Evolutionary conservation across 2,888 invertebrate species (phyloP), one percentile per base, ranked within the genome.

Genomic region (Lepidocyrtoides sp.): DNA sequence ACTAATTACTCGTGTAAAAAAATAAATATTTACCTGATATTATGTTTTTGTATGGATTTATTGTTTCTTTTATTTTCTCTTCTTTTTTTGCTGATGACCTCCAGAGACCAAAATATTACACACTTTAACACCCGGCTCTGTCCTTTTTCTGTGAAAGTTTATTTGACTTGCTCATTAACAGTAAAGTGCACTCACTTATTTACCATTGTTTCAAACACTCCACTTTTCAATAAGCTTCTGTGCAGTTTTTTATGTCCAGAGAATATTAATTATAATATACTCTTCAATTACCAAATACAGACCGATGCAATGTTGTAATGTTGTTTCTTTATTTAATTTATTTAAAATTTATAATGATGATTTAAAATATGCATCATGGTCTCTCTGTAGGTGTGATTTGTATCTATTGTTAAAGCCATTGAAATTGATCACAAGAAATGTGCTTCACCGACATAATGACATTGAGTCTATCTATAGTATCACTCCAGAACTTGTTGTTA

Each of bases 381-480:
- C 51, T n/a, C n/a, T 36, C 12, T 79, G 20, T 48, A 83, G 83
- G 29, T 54, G 69, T 72, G 36, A 69, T 69, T 84, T 84, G 72
- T 72, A 69, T 54, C 20, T 69, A 54, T 51, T 84, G 66, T 72
- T 84, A 32, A 72, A 79, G 60, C 63, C 57, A 44, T 87, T 87
- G 63, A 77, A 79, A 79, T 17, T 77, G 60, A 87, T 87, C 79
- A 87, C 44, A 79, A 69, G 77, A 41, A 48, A 29, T 57, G 75
- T 85, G 41, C 57, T 72, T 41, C 72, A 72, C 66, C n/a, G 32
- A 51, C 44, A 66, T 26, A 66, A 75, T 75, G 85, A 75, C 75
- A 86, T 72, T 57, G 54, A 69, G 69, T 20, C 69, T 20, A 69
- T 69, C 32, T 41, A 26, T 60, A 26, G 60, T 66, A 17, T 14